Conservation (phyloP, 2,113 vertebrate genomes). For the Cisticola juncidis region DNA sequence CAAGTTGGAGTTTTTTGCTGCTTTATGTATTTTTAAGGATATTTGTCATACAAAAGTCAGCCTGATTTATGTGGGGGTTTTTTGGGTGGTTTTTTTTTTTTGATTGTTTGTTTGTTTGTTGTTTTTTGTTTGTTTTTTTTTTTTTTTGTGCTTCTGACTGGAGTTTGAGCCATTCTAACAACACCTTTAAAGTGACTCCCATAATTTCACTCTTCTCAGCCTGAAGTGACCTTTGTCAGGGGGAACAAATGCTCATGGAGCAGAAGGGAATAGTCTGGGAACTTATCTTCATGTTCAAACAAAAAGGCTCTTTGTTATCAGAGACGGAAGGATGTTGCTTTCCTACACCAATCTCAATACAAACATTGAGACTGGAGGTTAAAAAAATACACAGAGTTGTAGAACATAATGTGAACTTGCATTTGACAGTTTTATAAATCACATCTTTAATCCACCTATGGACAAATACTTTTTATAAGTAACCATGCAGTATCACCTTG, state of each 20-base stretch:
- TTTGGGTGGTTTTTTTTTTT: neutral
- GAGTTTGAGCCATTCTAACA: neutral
- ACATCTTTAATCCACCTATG: neutral
- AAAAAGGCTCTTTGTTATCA: neutral
- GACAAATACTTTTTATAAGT: neutral
- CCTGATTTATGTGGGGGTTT: too few species aligned
- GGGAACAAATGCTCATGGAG: neutral
- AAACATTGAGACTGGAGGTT: neutral
- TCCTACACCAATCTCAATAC: neutral
- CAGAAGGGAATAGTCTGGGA: neutral
- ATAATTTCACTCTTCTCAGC: neutral
- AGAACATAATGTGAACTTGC: neutral
- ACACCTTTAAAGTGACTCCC: neutral
- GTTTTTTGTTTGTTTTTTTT: neutral
- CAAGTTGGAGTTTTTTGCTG: neutral
- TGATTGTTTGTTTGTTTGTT: too few species aligned
- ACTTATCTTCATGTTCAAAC: neutral
- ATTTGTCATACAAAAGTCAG: neutral
- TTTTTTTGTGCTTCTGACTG: neutral
- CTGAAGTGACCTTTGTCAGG: neutral
- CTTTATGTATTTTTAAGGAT: neutral
- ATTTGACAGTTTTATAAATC: neutral
- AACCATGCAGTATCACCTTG: neutral
- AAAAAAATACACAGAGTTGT: neutral
- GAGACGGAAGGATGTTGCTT: neutral